Conservation (phyloP, 1,140 invertebrate species). For the Melanaphis sacchari region DNA sequence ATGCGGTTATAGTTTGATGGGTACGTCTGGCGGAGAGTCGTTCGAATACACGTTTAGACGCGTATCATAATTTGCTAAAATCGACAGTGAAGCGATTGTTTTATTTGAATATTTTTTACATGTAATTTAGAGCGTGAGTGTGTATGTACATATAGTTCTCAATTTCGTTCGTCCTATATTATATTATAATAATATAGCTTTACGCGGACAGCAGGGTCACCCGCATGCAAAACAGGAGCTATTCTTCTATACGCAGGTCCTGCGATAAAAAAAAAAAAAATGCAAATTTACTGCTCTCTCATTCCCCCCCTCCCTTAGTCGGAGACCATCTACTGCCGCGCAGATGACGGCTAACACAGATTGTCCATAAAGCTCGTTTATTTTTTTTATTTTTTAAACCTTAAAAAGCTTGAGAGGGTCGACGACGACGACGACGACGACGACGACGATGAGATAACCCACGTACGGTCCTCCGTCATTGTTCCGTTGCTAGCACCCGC, state of each 20-base stretch:
- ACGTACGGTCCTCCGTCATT: conserved; percentile 43
- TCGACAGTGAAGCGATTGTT: not conserved
- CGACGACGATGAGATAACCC: conserved; percentile 45
- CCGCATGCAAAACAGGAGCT: conserved; percentile 54
- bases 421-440: conserved; percentile 13
- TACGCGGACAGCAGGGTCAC: not conserved
- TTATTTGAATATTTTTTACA: not conserved
- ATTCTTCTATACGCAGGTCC: conserved; percentile 3
- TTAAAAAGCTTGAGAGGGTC: conserved; percentile 57
- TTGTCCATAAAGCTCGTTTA: conserved; percentile 56
- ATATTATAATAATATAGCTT: conserved; percentile 11
- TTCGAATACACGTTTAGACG: not conserved
- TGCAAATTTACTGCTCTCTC: conserved; percentile 41
- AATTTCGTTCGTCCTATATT: not conserved
- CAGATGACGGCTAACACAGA: conserved; percentile 57
- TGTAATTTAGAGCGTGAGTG: not conserved
- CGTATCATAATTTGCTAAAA: not conserved
- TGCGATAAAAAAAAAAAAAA: conserved; percentile 54
- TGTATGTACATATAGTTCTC: not conserved
- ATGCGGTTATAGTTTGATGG: not conserved
- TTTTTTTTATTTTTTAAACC: conserved; percentile 49
- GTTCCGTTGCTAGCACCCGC: not conserved
- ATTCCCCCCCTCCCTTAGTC: too few species aligned
- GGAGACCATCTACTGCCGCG: not conserved
- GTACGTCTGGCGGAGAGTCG: not conserved